Percentiles rank a stretch among this genome's conserved stretches.
phyloP scores from a whole-genome alignment of 2,888 invertebrate species.

The Carabus problematicus region DNA sequence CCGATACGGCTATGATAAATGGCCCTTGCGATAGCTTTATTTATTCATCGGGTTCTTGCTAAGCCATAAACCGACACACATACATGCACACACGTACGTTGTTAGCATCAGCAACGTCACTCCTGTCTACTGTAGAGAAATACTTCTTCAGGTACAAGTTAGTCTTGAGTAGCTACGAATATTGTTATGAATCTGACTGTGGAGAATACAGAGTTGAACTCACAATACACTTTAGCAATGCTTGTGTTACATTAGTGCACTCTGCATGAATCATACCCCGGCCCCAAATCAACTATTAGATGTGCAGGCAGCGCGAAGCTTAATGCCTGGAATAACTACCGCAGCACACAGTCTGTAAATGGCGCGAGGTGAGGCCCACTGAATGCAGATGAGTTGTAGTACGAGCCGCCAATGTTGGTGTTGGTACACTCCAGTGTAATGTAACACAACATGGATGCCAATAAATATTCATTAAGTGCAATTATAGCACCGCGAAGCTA shows the following conservation, averaged over 20 bases:
- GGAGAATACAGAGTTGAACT: too few species aligned
- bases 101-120: too few species aligned
- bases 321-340: constrained; percentile 55
- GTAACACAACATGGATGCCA: constrained; percentile 56
- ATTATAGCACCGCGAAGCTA: constrained; percentile 60
- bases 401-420: constrained; percentile 43
- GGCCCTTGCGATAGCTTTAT: constrained; percentile 67
- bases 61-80: too few species aligned
- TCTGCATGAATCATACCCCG: not conserved
- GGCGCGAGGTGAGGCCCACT: constrained; percentile 55
- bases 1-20: constrained; percentile 67
- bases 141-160: too few species aligned
- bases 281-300: constrained; percentile 30
- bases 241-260: too few species aligned
- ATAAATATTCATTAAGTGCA: constrained; percentile 62
- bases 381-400: constrained; percentile 59
- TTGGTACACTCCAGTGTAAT: constrained; percentile 53
- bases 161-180: too few species aligned
- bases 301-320: constrained; percentile 16
- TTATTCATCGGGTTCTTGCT: constrained; percentile 65
- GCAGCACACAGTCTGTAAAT: constrained; percentile 57
- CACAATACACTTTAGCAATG: too few species aligned
- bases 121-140: too few species aligned
- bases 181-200: too few species aligned
- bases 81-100: too few species aligned